Evolutionary conservation across 2,888 invertebrate genomes (phyloP).

Genomic region (Zaprionus bogoriensis): DNA sequence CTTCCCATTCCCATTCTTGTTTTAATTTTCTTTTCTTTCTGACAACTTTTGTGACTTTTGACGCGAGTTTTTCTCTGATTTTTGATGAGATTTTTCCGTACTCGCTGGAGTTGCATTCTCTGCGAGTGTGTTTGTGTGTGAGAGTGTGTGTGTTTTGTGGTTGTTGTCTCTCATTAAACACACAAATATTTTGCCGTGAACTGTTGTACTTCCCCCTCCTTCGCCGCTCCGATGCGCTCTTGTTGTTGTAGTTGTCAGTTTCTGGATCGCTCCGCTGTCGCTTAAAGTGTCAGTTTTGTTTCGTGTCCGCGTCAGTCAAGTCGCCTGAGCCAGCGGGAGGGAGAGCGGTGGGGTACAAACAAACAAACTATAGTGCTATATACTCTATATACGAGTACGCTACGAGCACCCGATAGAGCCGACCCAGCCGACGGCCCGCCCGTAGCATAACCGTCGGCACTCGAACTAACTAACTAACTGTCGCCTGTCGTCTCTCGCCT

Average conservation of each 20-base stretch:
- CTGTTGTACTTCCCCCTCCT: constrained; percentile 5
- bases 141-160: constrained; percentile 7
- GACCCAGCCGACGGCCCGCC: too few species aligned
- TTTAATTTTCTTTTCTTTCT: constrained; percentile 29
- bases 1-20: constrained; percentile 10
- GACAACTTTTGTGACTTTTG: constrained; percentile 48
- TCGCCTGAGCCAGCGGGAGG: constrained; percentile 21
- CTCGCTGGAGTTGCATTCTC: too few species aligned
- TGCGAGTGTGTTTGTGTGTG: constrained; percentile 18
- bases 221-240: neutral
- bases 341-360: constrained; percentile 9
- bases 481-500: constrained; percentile 13
- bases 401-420: neutral
- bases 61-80: constrained; percentile 30
- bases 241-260: constrained; percentile 18
- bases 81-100: constrained; percentile 60
- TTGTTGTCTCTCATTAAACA: constrained; percentile 29
- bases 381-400: neutral
- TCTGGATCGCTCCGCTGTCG: constrained; percentile 46
- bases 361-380: constrained; percentile 41
- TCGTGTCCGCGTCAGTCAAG: constrained; percentile 71
- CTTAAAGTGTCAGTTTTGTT: constrained; percentile 74
- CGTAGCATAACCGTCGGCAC: constrained; percentile 60
- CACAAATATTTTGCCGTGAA: constrained; percentile 17
- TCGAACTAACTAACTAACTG: constrained; percentile 48